Conservation (phyloP, 92 coral and sea anemone genomes). For the Ricordea florida region DNA sequence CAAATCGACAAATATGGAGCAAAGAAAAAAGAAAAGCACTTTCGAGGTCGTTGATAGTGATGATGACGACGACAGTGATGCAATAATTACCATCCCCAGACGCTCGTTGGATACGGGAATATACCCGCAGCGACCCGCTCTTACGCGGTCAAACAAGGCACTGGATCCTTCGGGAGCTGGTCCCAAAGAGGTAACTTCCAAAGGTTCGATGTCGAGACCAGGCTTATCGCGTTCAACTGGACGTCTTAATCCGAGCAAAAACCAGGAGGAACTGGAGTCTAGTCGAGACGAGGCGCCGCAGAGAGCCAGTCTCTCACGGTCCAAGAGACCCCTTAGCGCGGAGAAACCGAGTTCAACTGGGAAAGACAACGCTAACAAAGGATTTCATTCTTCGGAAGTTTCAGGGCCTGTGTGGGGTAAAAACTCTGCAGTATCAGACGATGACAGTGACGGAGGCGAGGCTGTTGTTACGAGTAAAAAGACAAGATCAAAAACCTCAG, state of each 20-base stretch:
- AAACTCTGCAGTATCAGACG: slow-evolving; percentile 40
- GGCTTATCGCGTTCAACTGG: slow-evolving; percentile 12
- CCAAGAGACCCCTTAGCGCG: slow-evolving; percentile 24
- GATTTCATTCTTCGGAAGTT: neutral
- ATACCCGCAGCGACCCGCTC: slow-evolving; percentile 19
- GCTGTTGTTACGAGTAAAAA: slow-evolving; percentile 27
- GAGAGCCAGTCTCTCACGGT: slow-evolving; percentile 5
- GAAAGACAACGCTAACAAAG: neutral
- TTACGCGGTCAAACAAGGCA: neutral
- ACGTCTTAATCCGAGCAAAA: neutral
- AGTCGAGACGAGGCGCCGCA: neutral
- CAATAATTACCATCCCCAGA: slow-evolving; percentile 14
- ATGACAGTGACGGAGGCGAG: slow-evolving; percentile 46
- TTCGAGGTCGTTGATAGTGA: slow-evolving; percentile 75
- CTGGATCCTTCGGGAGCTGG: neutral
- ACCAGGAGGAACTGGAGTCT: neutral
- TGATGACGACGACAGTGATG: slow-evolving; percentile 70
- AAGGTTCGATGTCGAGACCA: slow-evolving; percentile 13
- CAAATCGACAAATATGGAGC: neutral
- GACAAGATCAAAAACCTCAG: neutral
- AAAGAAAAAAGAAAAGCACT: neutral
- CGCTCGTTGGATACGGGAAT: slow-evolving; percentile 35
- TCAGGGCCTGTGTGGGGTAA: neutral
- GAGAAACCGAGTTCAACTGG: neutral
- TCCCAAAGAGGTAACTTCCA: neutral